Conservation (phyloP, 2,888 invertebrate species). For the Netelia virgata region DNA sequence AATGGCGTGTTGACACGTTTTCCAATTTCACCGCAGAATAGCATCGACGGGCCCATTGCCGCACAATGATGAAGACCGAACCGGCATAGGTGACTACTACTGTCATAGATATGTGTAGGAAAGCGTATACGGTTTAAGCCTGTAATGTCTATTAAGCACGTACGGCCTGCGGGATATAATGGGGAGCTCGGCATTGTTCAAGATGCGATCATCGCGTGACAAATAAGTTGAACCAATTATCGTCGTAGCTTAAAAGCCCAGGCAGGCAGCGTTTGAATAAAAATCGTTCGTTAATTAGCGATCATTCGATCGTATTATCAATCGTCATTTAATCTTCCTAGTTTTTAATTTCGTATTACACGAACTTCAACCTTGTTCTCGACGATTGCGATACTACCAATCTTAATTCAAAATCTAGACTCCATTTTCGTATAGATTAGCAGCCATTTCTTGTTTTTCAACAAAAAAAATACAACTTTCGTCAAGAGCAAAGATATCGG, state of each 20-base stretch:
- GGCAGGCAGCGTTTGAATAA: background rate
- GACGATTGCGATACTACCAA: too few relatives aligned
- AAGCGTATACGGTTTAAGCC: background rate
- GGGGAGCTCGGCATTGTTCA: conserved; percentile 36
- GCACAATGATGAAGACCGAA: conserved; percentile 30
- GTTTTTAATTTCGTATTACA: too few relatives aligned
- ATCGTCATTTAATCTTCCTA: too few relatives aligned
- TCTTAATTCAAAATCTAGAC: too few relatives aligned
- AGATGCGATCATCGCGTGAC: conserved; percentile 43
- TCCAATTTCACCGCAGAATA: conserved; percentile 51
- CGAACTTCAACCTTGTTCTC: too few relatives aligned
- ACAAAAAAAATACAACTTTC: background rate
- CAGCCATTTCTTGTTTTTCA: too few relatives aligned
- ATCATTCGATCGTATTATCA: background rate
- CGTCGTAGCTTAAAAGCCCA: background rate
- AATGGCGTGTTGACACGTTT: conserved; percentile 64
- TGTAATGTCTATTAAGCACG: conserved; percentile 19
- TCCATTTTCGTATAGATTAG: too few relatives aligned
- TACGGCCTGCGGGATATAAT: conserved; percentile 26
- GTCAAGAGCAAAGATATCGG: conserved; percentile 1
- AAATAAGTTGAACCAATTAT: conserved; percentile 7
- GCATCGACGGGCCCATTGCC: conserved; percentile 24
- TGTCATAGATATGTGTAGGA: conserved; percentile 5
- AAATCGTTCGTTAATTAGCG: conserved; percentile 1
- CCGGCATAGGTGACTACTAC: conserved; percentile 5